A percentile compares a stretch with the other conserved stretches of the same genome.
Evolutionary conservation across 2,113 vertebrate species (phyloP).

Genomic region (Strigops habroptila): DNA sequence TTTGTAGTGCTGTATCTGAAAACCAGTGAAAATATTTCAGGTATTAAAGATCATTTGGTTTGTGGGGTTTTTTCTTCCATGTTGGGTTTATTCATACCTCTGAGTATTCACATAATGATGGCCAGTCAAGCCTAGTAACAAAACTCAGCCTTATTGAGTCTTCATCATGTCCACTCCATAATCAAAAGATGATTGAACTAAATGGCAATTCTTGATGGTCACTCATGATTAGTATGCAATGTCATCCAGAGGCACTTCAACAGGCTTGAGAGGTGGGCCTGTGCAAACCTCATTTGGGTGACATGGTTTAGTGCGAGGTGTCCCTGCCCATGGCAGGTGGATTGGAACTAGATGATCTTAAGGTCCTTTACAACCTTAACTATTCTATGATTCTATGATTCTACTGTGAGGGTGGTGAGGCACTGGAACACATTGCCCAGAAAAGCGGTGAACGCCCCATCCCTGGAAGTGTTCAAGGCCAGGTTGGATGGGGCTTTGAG

Average conservation of each 20-base stretch:
- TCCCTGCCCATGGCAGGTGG: too few relatives aligned
- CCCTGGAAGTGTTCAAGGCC: background rate
- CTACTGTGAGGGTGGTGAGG: background rate
- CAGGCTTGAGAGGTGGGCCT: background rate
- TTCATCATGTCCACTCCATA: background rate
- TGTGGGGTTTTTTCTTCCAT: background rate
- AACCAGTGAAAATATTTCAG: background rate
- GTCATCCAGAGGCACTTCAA: background rate
- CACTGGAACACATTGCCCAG: background rate
- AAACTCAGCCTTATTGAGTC: background rate
- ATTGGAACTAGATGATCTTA: too few relatives aligned
- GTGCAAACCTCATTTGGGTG: background rate
- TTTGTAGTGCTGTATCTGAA: background rate
- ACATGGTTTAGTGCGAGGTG: too few relatives aligned
- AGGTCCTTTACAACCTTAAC: too few relatives aligned
- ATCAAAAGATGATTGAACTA: background rate
- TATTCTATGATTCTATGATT: too few relatives aligned
- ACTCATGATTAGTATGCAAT: accelerated
- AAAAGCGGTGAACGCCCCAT: background rate
- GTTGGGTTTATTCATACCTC: background rate
- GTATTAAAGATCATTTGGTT: background rate
- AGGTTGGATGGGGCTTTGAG: background rate
- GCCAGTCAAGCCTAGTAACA: background rate
- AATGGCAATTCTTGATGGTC: background rate
- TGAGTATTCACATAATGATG: background rate